Evolutionary conservation across 2,113 vertebrate genomes (phyloP), one percentile per base, ranked within the genome.

Genomic region (Xyliphius kryptos): DNA sequence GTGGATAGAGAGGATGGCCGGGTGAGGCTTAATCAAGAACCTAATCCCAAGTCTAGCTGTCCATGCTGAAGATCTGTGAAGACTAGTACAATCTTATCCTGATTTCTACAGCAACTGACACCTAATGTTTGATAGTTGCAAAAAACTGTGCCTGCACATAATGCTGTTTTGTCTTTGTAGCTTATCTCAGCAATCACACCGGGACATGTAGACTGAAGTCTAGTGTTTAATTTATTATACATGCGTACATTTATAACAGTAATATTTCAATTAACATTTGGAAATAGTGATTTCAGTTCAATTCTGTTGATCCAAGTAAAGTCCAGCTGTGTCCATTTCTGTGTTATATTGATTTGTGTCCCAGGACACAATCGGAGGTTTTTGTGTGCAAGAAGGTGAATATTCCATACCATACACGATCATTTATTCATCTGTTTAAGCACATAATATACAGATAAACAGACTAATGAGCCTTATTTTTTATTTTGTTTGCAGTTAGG

Each of bases 1-100:
- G 79, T 89, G 77, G 89, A 91, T 74, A 80, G 91, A 74, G 92
- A 91, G 83, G 90, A 89, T 1, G 89, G 89, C 13, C 89, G 82
- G 81, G 81, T 89, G 56, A 89, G 89, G 65, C 85, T 90, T 7
- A 67, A 76, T 10, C 87, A 90, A 64, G 80, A 87, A 50, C 70
- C 86, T 36, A 77, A 76, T 49, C 80, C 81, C 59, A 96, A 89
- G 77, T 80, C 71, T 67, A 85, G 76, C 72, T 97, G 95, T 81
- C 92, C 90, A 19, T 97, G 95, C 81, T 97, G 89, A 95, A 67
- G 43, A 71, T 60, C 62, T 66, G 64, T 66, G 63, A 65, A 47
- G 16, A 40, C 54, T 36, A 15, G 16, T 16, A 43, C 26, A 22
- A 14, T 52, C 56, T 16, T 64, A 21, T 32, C 22, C 43, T 56